Base-by-base conservation (phyloP, 1,140 invertebrate species). In the Philopotamus ludificatus region DNA sequence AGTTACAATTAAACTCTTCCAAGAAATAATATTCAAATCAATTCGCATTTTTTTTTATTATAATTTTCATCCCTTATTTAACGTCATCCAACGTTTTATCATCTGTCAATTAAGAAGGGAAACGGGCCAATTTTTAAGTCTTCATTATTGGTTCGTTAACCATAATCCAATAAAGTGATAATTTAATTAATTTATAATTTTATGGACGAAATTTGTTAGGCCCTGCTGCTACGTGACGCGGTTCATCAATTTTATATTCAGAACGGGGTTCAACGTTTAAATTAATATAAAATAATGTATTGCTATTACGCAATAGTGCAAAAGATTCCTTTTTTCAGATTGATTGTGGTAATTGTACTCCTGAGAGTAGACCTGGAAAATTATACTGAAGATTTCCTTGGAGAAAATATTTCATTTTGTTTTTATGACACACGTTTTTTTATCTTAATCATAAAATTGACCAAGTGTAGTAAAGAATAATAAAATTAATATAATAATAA, bases 111-210 rank as follows among this genome's bases (percentile, higher is more conserved):
- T 60, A 60, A 28, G 42, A 41, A 60, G 15, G 25, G 26, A 25
- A 20, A 20, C 39, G 26, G 23, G 42, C 44, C 18, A 60, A 39
- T 60, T 60, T 60, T 60, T 41, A 20, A n/a, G 57, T 42, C 44
- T 60, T 1, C 57, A 18, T 60, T 60, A 60, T 60, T 47, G 57
- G 57, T 60, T 60, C 57, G 42, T 60, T 60, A 60, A 9, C 23
- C 23, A 20, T 60, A 60, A 60, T 60, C 42, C 42, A 60, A 60
- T 60, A 60, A 60, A n/a, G 51, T 42, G 41, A 60, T 60, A 60
- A 60, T 60, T 60, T 39, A 47, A 60, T 60, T 60, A 60, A 60
- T 21, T 60, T 25, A 47, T 47, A 60, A 60, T 60, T 60, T 60
- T 44, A 25, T 16, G 57, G 47, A 60, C 47, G 47, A 60, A 60